These are phyloP conservation scores for Heliconius ethilla DNA, from an alignment of 2,888 invertebrate species.

Conservation along the genomic window DNA sequence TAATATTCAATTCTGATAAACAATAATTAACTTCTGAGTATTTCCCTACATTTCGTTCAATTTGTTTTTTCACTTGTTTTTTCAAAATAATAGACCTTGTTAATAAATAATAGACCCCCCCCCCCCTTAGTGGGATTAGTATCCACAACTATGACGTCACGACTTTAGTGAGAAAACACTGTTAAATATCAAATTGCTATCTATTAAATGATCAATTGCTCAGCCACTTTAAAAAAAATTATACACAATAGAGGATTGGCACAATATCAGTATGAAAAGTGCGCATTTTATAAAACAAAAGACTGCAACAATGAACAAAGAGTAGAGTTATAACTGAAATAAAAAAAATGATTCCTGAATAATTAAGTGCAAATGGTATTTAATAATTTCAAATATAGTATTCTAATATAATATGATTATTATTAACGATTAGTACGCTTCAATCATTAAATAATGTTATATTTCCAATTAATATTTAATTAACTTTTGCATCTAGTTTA, in stretches of 20 bases:
- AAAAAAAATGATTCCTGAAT: background rate
- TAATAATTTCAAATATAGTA: background rate
- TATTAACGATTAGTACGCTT: background rate
- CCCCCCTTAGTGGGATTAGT: no score
- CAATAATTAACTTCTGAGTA: no score
- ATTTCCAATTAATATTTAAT: background rate
- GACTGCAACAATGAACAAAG: background rate
- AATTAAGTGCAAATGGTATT: background rate
- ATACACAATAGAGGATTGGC: background rate
- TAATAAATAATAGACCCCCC: no score
- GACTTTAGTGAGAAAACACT: no score
- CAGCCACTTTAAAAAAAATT: background rate
- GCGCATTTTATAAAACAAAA: slow-evolving; percentile 8
- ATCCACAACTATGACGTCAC: no score
- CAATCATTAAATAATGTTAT: background rate
- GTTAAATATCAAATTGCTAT: background rate
- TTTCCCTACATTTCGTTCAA: no score
- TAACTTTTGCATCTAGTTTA: background rate
- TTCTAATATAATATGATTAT: slow-evolving; percentile 1
- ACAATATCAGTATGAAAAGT: background rate
- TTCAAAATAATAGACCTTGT: no score
- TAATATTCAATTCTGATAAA: no score
- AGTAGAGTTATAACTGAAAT: background rate
- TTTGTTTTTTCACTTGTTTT: no score
- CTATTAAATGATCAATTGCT: slow-evolving; percentile 8